phyloP scores from a whole-genome alignment of 2,888 invertebrate genomes.

The Tolmerus cingulatus region DNA sequence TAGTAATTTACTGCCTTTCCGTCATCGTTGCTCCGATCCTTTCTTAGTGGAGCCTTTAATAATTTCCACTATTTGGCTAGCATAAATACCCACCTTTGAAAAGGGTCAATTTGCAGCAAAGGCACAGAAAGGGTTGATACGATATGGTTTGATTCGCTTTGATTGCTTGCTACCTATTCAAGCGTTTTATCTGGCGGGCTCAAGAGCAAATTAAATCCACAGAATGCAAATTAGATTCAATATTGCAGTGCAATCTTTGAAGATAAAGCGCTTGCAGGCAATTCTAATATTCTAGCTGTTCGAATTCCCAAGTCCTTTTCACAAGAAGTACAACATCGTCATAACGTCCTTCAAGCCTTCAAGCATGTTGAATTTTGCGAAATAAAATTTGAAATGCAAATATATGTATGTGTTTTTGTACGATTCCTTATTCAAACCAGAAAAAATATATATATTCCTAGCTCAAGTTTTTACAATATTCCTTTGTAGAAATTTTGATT shows the following conservation, averaged over 20 bases:
- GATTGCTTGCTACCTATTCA: neutral
- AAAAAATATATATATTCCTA: too few species aligned
- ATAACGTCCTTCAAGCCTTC: neutral
- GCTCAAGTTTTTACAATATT: too few species aligned
- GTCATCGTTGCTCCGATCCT: neutral
- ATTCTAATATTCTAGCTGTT: neutral
- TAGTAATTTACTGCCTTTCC: neutral
- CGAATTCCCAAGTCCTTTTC: neutral
- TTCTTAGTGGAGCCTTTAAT: neutral
- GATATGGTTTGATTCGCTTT: neutral
- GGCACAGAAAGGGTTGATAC: neutral
- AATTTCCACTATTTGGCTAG: neutral
- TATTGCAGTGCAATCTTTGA: neutral
- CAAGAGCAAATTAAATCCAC: neutral
- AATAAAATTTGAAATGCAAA: neutral
- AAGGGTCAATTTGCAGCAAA: neutral
- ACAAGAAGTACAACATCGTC: neutral
- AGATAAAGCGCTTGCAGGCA: neutral
- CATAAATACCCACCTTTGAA: neutral
- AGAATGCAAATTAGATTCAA: neutral
- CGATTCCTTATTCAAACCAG: too few species aligned
- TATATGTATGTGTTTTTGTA: too few species aligned
- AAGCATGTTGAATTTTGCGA: neutral
- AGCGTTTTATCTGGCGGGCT: neutral
- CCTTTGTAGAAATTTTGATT: too few species aligned